Base-by-base conservation (phyloP, 1,140 invertebrate species). In the Drosophila teissieri region DNA sequence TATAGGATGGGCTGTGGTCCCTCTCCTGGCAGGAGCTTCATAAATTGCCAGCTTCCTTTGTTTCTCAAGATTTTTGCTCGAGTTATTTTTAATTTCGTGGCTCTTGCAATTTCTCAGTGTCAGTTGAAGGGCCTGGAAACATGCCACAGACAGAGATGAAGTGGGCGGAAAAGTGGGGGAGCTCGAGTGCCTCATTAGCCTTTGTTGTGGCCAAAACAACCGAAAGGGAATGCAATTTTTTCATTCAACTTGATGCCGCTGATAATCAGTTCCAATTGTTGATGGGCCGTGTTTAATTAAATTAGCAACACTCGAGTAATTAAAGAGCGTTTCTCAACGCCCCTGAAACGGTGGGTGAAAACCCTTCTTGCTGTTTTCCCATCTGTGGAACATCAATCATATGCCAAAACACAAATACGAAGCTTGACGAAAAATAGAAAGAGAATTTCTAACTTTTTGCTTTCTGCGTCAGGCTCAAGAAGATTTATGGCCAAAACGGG, bases 11-110 rank as follows among this genome's bases (percentile, higher is more conserved):
- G 31, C 10, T 8, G 31, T 3, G 31, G 24, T 42, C 52, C 17
- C 11, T 14, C 24, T 27, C 7, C 8, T 14, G 14, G 37, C n/a
- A 14, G 55, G 31, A 53, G 56, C 62, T 89, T 89, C 84, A 88
- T 88, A 89, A 89, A 88, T 88, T 89, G 83, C 80, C 60, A 49
- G 45, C 31, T 39, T 51, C 84, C 46, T 84, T 88, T 88, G 84
- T 88, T 88, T 76, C 88, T 78, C 56, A 61, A 70, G 68, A 78
- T 57, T 84, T 88, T 90, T 75, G 85, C 80, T 84, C 80, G 84
- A 89, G 85, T 84, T 88, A 88, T 88, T 88, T 88, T 88, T 88
- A 88, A 88, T 88, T 88, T 88, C 84, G 77, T 84, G 80, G 68
- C 49, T 52, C 53, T 53, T 80, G 80, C 84, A 89, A 88, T 88